Conservation (phyloP, 2,797 vertebrate genomes). For the Australoheros facetus region DNA sequence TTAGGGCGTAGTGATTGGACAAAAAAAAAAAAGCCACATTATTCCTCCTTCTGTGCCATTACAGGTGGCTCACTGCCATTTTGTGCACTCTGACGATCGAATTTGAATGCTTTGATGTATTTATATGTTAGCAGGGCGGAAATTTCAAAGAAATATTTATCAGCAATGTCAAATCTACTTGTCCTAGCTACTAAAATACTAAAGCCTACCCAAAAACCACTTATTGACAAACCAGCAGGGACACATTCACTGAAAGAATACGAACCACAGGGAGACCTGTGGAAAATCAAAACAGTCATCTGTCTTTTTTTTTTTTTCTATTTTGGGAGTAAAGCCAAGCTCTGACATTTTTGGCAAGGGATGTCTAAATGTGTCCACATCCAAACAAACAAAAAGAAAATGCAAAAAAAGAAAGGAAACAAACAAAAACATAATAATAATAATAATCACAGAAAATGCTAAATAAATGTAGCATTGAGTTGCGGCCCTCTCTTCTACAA, state of each 20-base stretch:
- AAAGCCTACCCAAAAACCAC: constrained; percentile 1
- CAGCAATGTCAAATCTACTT: background rate
- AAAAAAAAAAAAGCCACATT: background rate
- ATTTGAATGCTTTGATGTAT: background rate
- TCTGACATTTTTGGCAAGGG: constrained; percentile 20
- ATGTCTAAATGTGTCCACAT: background rate
- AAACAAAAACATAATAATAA: constrained; percentile 4
- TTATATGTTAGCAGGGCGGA: background rate
- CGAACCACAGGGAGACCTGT: background rate
- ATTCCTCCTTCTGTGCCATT: background rate
- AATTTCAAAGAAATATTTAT: background rate
- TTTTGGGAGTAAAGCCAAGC: constrained; percentile 22
- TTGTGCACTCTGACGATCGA: background rate
- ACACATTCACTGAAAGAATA: constrained; percentile 1
- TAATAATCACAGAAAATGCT: constrained; percentile 3
- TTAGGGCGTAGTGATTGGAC: background rate
- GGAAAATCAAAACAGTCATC: background rate
- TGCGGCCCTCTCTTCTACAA: constrained; percentile 7
- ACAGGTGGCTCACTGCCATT: background rate
- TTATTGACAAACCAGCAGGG: constrained; percentile 3
- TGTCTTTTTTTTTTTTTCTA: background rate
- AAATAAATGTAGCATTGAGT: constrained; percentile 17
- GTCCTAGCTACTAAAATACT: background rate
- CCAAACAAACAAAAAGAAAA: background rate
- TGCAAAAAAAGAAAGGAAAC: background rate